phyloP scores from a whole-genome alignment of 2,113 vertebrate species.

The Heteronetta atricapilla region DNA sequence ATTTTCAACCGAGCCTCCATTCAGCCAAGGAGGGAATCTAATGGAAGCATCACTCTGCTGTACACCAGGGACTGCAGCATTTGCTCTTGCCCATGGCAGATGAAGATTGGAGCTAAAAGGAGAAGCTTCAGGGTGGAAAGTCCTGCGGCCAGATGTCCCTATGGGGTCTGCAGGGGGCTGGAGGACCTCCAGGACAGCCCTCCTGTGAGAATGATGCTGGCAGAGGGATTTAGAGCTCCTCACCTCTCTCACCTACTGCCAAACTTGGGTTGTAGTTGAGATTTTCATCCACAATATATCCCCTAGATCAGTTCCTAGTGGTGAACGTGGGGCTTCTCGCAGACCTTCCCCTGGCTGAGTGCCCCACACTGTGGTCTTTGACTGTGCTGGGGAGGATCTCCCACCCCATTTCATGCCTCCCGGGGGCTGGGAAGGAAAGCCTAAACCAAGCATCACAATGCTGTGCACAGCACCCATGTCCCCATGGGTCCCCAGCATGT shows the following conservation, averaged over 20 bases:
- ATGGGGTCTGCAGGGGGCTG: neutral
- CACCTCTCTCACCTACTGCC: neutral
- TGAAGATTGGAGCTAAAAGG: fast-evolving
- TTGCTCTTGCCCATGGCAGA: neutral
- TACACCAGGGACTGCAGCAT: fast-evolving
- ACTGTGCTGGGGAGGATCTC: neutral
- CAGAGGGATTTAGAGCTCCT: neutral
- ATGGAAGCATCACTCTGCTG: fast-evolving
- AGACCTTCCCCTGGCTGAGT: neutral
- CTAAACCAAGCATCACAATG: neutral
- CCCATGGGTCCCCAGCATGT: neutral
- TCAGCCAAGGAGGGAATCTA: neutral
- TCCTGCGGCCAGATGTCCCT: neutral
- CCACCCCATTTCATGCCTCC: fast-evolving
- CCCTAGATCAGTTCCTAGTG: neutral
- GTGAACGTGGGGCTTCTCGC: neutral
- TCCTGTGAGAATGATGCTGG: neutral
- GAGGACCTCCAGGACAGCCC: neutral
- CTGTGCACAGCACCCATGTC: neutral
- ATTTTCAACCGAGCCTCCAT: neutral
- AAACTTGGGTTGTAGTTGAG: neutral
- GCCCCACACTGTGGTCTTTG: neutral
- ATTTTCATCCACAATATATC: neutral
- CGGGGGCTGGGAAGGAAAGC: neutral
- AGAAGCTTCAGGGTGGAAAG: neutral